Conservation (phyloP, 1,140 invertebrate species). For the Hirudo medicinalis region DNA sequence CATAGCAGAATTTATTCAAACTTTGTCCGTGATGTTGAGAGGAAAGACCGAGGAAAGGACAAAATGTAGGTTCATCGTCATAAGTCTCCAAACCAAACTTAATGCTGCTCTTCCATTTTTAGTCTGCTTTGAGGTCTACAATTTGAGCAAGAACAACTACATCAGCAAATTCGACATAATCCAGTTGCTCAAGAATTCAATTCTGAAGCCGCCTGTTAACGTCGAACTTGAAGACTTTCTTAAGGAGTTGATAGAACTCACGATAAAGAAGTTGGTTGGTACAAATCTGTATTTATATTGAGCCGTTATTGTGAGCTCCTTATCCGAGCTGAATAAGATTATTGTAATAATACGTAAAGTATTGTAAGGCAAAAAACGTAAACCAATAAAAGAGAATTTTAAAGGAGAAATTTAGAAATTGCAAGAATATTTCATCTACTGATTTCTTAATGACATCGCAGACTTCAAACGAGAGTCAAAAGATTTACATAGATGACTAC, state of each 20-base stretch:
- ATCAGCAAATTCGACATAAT: conserved; percentile 12
- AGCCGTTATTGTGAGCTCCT: no score
- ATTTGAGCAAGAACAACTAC: conserved; percentile 7
- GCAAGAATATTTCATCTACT: neutral
- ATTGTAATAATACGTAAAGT: no score
- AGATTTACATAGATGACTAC: neutral
- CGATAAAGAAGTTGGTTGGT: conserved; percentile 4
- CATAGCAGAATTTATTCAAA: conserved; percentile 12
- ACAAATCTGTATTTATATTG: neutral
- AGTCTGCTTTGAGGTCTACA: conserved; percentile 12
- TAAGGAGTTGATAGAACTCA: conserved; percentile 4
- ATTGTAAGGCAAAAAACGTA: no score
- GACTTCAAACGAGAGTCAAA: conserved; percentile 4
- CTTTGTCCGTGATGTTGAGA: conserved; percentile 7
- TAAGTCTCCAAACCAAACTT: neutral
- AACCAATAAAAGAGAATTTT: no score
- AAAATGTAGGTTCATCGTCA: neutral
- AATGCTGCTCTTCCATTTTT: neutral
- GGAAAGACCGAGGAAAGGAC: neutral
- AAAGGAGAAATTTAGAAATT: no score
- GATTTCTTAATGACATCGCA: neutral
- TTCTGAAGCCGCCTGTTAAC: conserved; percentile 1
- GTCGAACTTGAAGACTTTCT: conserved; percentile 7
- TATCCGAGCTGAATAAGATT: no score
- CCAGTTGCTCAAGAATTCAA: conserved; percentile 11